Evolutionary conservation across 2,797 vertebrate genomes (phyloP), one percentile per base, ranked within the genome.

Genomic region (Benthosema pterotum): DNA sequence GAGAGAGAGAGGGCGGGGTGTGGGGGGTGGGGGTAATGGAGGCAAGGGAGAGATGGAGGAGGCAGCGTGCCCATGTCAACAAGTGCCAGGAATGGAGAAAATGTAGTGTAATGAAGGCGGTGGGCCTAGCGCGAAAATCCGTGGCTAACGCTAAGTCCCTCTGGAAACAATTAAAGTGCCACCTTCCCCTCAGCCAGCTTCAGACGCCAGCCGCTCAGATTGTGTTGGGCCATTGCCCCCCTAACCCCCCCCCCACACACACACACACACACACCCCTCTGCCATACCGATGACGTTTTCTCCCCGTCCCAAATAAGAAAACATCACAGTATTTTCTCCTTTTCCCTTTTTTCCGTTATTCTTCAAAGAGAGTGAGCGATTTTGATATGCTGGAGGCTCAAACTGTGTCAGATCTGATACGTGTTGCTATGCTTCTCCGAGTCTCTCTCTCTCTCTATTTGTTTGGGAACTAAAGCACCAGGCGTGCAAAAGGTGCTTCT

Each of bases 111-210:
- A 87, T 80, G 83, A 87, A 80, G 69, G 61, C 28, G 56, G 67
- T 38, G 55, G 74, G 72, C 38, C 3, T 56, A 64, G 60, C 5
- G 13, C 32, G 32, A 18, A 67, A 77, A 83, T 78, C 80, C 59
- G 32, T 60, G 1, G 75, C 74, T 75, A 78, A 78, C 32, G 48
- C 77, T 67, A 69, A 89, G 83, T 89, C 86, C 86, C 85, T 17
- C 45, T 78, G 87, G 88, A 90, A 85, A 85, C 80, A 87, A 86
- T 85, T 83, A 86, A 71, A 76, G 67, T 52, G 75, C 61, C 78
- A 63, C 71, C 72, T 69, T 76, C 69, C 68, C 77, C 68, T 48
- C 9, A 11, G 58, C 59, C 66, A 49, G 71, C 74, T 79, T n/a
- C 68, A 22, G 38, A 74, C 71, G 71, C 60, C 48, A 38, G 14